Conservation (phyloP, 2,113 vertebrate genomes). For the Hyperoodon ampullatus region DNA sequence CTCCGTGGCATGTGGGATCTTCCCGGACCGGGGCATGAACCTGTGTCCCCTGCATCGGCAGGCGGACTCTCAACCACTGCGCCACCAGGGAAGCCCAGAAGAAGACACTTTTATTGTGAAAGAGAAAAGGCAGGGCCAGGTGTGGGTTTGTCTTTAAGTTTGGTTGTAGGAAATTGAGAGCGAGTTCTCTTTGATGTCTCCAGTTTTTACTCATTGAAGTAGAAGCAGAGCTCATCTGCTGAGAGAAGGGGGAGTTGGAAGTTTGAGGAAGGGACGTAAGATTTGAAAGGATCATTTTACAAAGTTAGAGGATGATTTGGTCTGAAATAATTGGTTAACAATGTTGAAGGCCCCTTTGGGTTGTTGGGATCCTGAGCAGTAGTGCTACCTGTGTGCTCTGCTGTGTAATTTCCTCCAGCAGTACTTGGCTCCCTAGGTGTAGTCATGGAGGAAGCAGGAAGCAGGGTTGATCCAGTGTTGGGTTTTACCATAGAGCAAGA, state of each 20-base stretch:
- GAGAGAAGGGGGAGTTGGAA: background rate
- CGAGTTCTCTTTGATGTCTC: background rate
- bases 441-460: background rate
- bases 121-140: background rate
- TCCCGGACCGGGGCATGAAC: accelerated
- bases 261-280: background rate
- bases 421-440: background rate
- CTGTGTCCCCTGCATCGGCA: too few species aligned
- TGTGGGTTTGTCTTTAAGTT: background rate
- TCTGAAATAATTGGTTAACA: background rate
- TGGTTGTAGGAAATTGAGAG: background rate
- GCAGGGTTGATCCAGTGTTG: background rate
- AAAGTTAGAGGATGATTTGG: background rate
- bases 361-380: background rate
- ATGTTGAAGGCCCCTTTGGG: background rate
- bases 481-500: background rate
- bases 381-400: background rate
- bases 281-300: background rate
- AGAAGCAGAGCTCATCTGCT: background rate
- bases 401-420: background rate
- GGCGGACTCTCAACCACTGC: too few species aligned
- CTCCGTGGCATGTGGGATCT: too few species aligned
- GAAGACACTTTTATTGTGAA: background rate
- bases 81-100: too few species aligned
- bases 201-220: background rate